Conservation (phyloP, 92 coral and sea anemone species). For the Anthopleura xanthogrammica region DNA sequence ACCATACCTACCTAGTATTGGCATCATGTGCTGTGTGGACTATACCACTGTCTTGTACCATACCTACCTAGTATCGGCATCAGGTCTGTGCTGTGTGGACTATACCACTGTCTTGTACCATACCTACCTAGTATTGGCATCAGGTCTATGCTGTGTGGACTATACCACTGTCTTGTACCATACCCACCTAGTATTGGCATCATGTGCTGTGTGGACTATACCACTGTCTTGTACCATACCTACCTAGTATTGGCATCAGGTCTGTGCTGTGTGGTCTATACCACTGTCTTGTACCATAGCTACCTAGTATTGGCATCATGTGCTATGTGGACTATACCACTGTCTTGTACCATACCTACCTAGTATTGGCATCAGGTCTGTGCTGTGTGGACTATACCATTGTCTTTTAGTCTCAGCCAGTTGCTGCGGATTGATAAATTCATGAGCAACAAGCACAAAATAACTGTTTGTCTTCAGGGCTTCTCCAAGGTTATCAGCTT, state of each 20-base stretch:
- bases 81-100: slow-evolving; percentile 50
- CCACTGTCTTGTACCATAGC: slow-evolving; percentile 96
- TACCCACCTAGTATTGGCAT: slow-evolving; percentile 79
- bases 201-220: slow-evolving; percentile 21
- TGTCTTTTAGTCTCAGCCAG: slow-evolving; percentile 67
- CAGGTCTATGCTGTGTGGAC: slow-evolving; percentile 75
- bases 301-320: slow-evolving; percentile 63
- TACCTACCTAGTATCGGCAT: slow-evolving; percentile 76
- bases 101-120: background rate
- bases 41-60: background rate
- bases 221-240: slow-evolving; percentile 1
- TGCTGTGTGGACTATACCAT: slow-evolving; percentile 91
- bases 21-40: too few species aligned
- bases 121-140: slow-evolving; percentile 78
- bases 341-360: slow-evolving; percentile 43
- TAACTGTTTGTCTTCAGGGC: slow-evolving; percentile 58
- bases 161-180: slow-evolving; percentile 93
- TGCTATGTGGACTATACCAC: background rate
- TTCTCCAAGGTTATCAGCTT: slow-evolving; percentile 76
- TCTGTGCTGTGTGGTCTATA: slow-evolving; percentile 84
- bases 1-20: slow-evolving; percentile 58
- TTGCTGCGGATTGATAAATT: slow-evolving; percentile 65
- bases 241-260: slow-evolving; percentile 78
- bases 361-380: slow-evolving; percentile 72
- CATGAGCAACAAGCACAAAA: slow-evolving; percentile 67